A percentile compares a stretch with the other conserved stretches of the same genome.
Evolutionary conservation across 2,797 vertebrate species (phyloP).

Genomic region (Parauchenoglanis ngamensis): DNA sequence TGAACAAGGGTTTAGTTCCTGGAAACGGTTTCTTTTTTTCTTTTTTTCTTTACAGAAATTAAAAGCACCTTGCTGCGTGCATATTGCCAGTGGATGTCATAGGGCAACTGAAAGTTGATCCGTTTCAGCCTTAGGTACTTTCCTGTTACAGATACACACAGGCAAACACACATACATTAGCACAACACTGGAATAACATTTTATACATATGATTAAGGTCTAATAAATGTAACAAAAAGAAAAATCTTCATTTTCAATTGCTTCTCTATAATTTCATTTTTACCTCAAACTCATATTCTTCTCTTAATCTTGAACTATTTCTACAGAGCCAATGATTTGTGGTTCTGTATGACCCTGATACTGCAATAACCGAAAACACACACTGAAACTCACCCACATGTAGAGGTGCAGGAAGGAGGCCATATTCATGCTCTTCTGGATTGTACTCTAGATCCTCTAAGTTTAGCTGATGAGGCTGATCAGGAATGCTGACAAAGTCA

Average conservation of each 20-base stretch:
- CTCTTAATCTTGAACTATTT: background rate
- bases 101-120: constrained; percentile 96
- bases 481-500: constrained; percentile 29
- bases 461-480: constrained; percentile 63
- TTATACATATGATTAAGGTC: background rate
- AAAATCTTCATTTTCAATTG: background rate
- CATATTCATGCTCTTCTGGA: constrained; percentile 86
- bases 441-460: constrained; percentile 86
- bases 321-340: background rate
- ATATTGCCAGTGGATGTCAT: constrained; percentile 97
- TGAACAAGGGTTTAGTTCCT: background rate
- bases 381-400: constrained; percentile 87
- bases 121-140: constrained; percentile 96
- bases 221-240: background rate
- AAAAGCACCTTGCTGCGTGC: constrained; percentile 91
- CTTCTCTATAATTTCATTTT: background rate
- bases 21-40: constrained; percentile 2
- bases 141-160: constrained; percentile 71
- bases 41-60: background rate
- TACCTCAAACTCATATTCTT: background rate
- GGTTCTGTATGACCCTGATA: background rate
- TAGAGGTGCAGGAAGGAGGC: constrained; percentile 90
- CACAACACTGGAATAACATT: background rate
- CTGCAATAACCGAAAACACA: background rate
- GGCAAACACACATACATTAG: background rate